A percentile compares a stretch with the other conserved stretches of the same genome.
phyloP scores from a whole-genome alignment of 2,113 vertebrate species.

The Lampris incognitus region DNA sequence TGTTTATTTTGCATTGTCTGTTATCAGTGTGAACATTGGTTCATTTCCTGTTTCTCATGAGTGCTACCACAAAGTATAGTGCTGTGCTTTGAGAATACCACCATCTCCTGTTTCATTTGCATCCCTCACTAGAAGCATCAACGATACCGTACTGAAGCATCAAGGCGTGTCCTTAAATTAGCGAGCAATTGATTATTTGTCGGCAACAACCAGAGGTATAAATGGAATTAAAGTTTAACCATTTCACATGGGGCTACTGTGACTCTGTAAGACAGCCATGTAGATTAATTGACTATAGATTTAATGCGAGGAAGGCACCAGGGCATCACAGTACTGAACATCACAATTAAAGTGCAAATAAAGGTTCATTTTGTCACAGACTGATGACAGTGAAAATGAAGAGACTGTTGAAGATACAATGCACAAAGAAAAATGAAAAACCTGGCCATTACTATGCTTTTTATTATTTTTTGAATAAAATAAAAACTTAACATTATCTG shows the following conservation, averaged over 20 bases:
- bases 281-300: conserved; percentile 29
- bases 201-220: conserved; percentile 33
- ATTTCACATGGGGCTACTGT: conserved; percentile 1
- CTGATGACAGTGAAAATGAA: too few species aligned
- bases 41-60: conserved; percentile 57
- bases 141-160: conserved; percentile 20
- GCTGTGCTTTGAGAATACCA: conserved; percentile 53
- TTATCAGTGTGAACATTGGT: conserved; percentile 73
- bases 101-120: conserved; percentile 54
- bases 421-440: too few species aligned
- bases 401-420: too few species aligned
- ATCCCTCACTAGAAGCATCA: conserved; percentile 34
- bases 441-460: too few species aligned
- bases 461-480: too few species aligned
- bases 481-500: too few species aligned
- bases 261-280: conserved; percentile 17
- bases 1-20: conserved; percentile 62
- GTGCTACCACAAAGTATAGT: conserved; percentile 50
- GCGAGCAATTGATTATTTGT: conserved; percentile 35
- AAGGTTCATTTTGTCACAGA: too few species aligned
- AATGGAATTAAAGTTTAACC: conserved; percentile 45
- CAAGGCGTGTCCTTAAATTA: conserved; percentile 12
- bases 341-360: too few species aligned
- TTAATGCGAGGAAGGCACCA: background rate
- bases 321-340: too few species aligned